phyloP scores from a whole-genome alignment of 2,888 invertebrate genomes.

The Hemithea aestivaria region DNA sequence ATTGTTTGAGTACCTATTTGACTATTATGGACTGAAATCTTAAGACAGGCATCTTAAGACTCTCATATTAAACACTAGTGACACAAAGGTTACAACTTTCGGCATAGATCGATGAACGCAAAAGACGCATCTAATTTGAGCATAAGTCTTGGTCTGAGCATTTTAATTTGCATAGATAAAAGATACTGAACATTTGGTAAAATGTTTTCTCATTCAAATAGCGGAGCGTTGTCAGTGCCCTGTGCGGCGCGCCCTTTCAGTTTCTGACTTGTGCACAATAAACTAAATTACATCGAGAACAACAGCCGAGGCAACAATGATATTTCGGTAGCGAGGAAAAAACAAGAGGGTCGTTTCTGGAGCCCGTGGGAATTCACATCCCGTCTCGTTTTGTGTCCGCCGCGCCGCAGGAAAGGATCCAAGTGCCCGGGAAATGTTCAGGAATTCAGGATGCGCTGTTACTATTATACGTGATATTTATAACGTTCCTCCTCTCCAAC shows the following conservation, averaged over 20 bases:
- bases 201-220: conserved; percentile 48
- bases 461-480: conserved; percentile 26
- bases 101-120: too few species aligned
- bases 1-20: too few species aligned
- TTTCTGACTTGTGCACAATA: conserved; percentile 60
- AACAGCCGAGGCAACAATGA: conserved; percentile 59
- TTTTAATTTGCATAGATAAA: conserved; percentile 24
- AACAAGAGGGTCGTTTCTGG: conserved; percentile 65
- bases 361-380: conserved; percentile 65
- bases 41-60: too few species aligned
- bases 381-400: conserved; percentile 52
- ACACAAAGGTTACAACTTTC: too few species aligned
- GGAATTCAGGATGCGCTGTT: conserved; percentile 45
- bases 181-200: conserved; percentile 40
- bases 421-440: conserved; percentile 37
- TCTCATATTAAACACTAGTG: too few species aligned
- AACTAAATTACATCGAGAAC: conserved; percentile 66
- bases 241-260: conserved; percentile 41
- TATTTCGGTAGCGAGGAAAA: conserved; percentile 67
- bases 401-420: conserved; percentile 46
- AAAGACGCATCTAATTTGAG: too few species aligned
- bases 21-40: too few species aligned
- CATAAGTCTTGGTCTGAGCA: conserved; percentile 20
- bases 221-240: conserved; percentile 39
- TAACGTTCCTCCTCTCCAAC: conserved; percentile 9